These are phyloP conservation scores for Xiphias gladius DNA, from an alignment of 2,113 vertebrate species.

Conservation along the genomic window DNA sequence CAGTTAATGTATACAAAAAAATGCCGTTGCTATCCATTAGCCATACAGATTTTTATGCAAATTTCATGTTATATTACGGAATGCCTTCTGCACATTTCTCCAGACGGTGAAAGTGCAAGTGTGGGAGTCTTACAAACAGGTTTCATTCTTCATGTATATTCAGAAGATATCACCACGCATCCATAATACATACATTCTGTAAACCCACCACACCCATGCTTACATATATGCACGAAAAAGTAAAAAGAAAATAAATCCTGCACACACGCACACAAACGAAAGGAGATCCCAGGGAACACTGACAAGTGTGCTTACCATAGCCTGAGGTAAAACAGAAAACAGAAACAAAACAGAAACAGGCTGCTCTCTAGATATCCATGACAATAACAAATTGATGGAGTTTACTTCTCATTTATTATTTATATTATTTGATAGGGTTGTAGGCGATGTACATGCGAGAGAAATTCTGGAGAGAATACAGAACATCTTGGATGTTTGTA, in stretches of 20 bases:
- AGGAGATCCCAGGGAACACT: slow-evolving; percentile 58
- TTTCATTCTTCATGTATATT: slow-evolving; percentile 25
- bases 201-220: slow-evolving; percentile 32
- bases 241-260: slow-evolving; percentile 42
- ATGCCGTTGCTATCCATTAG: not conserved
- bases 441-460: slow-evolving; percentile 56
- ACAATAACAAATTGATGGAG: slow-evolving; percentile 78
- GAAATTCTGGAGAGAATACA: slow-evolving; percentile 67
- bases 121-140: slow-evolving; percentile 42
- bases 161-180: slow-evolving; percentile 28
- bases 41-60: slow-evolving; percentile 28
- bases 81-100: not conserved
- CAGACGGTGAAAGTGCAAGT: not conserved
- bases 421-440: slow-evolving; percentile 76
- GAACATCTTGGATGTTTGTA: slow-evolving; percentile 59
- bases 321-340: slow-evolving; percentile 67
- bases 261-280: slow-evolving; percentile 30
- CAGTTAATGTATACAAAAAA: not conserved
- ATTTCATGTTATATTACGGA: slow-evolving; percentile 20
- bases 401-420: slow-evolving; percentile 83
- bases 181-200: slow-evolving; percentile 24
- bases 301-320: slow-evolving; percentile 72
- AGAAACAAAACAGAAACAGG: slow-evolving; percentile 63
- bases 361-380: slow-evolving; percentile 72
- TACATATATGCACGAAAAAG: slow-evolving; percentile 3